phyloP scores from a whole-genome alignment of 2,888 invertebrate species.

The Prenolepis imparis region DNA sequence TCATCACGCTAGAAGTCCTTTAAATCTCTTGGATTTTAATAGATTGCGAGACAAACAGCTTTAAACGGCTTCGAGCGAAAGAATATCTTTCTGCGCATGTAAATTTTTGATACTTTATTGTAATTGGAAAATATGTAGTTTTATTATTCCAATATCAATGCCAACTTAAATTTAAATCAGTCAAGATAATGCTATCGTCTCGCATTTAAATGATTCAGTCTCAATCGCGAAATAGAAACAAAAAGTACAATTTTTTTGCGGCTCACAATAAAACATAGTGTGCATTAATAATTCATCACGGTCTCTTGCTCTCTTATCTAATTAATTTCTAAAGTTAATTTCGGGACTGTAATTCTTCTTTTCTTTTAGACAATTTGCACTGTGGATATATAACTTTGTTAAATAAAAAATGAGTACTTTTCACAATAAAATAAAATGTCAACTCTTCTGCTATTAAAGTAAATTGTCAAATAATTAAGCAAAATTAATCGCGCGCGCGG shows the following conservation, averaged over 20 bases:
- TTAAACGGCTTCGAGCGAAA: background rate
- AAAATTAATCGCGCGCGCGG: too few relatives aligned
- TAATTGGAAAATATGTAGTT: background rate
- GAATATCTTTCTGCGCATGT: background rate
- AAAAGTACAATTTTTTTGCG: background rate
- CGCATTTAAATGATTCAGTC: conserved; percentile 7
- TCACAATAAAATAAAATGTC: background rate
- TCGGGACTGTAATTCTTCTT: background rate
- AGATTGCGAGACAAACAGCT: background rate
- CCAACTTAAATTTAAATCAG: conserved; percentile 6
- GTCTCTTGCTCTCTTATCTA: background rate
- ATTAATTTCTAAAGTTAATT: conserved; percentile 7
- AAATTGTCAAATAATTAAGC: background rate
- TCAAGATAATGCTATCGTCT: background rate
- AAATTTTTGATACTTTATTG: background rate
- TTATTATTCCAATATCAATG: background rate
- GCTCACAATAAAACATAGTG: background rate
- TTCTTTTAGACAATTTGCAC: background rate
- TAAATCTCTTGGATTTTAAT: background rate
- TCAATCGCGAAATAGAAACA: background rate
- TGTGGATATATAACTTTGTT: background rate
- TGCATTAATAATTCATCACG: background rate
- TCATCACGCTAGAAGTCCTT: background rate
- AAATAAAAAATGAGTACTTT: background rate
- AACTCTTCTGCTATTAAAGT: background rate